These are phyloP conservation scores for Dryobota labecula DNA, from an alignment of 2,888 invertebrate genomes.

Conservation along the genomic window DNA sequence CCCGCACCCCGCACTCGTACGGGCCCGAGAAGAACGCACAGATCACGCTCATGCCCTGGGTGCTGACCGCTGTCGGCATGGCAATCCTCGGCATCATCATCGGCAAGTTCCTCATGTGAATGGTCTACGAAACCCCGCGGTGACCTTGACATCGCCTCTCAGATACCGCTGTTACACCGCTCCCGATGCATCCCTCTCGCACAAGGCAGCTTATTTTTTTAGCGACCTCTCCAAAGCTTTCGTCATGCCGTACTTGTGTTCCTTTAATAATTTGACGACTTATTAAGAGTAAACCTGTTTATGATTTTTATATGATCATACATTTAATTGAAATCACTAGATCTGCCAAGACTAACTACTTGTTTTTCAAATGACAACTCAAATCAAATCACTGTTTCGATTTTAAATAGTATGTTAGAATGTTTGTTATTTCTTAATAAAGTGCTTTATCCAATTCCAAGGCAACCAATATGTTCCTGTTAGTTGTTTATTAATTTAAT, in stretches of 20 bases:
- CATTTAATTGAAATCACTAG: conserved; percentile 10
- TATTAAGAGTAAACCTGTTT: conserved; percentile 24
- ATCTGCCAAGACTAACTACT: conserved; percentile 40
- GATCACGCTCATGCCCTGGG: conserved; percentile 91
- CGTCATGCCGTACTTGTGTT: conserved; percentile 56
- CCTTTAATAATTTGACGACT: conserved; percentile 34
- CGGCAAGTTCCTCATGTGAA: conserved; percentile 96
- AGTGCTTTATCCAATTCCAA: conserved; percentile 48
- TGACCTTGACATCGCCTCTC: conserved; percentile 77
- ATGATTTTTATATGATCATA: conserved; percentile 23
- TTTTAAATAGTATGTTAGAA: conserved; percentile 46
- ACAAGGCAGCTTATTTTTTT: conserved; percentile 77
- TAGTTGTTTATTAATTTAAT: conserved; percentile 48
- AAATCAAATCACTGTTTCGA: conserved; percentile 22
- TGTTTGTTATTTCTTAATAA: conserved; percentile 34
- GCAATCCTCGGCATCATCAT: conserved; percentile 94
- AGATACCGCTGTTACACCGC: conserved; percentile 81
- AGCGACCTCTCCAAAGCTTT: conserved; percentile 66
- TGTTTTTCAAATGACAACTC: conserved; percentile 17
- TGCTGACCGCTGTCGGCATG: conserved; percentile 92
- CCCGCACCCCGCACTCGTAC: conserved; percentile 82
- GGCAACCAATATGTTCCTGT: conserved; percentile 47
- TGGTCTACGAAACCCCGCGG: conserved; percentile 76
- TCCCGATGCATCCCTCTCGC: conserved; percentile 78
- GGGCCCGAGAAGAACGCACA: conserved; percentile 91